A percentile compares a stretch with the other conserved stretches of the same genome.
Conservation (phyloP, 2,888 invertebrate species). For the Phragmatobia fuliginosa region DNA sequence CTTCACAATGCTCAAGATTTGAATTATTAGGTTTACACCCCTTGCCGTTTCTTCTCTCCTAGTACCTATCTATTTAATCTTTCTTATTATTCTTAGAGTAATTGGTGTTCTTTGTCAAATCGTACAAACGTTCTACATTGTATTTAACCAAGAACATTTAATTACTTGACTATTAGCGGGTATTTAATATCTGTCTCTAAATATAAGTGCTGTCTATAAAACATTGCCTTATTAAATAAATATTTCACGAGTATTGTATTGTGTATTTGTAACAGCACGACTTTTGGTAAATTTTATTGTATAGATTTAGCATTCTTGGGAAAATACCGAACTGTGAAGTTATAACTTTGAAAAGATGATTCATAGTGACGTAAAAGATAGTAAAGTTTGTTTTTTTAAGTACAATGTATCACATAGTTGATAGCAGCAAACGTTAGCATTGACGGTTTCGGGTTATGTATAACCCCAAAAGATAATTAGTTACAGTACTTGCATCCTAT, state of each 20-base stretch:
- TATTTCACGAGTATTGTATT: conserved; percentile 63
- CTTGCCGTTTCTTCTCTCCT: conserved; percentile 55
- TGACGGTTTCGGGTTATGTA: background rate
- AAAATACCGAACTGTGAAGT: conserved; percentile 30
- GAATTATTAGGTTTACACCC: conserved; percentile 56
- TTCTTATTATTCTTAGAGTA: conserved; percentile 31
- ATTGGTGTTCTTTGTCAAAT: conserved; percentile 36
- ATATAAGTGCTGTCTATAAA: conserved; percentile 75
- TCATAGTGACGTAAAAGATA: background rate
- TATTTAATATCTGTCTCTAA: conserved; percentile 54
- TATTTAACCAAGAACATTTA: conserved; percentile 30
- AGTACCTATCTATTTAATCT: conserved; percentile 48
- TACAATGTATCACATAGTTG: background rate
- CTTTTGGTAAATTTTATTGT: conserved; percentile 57
- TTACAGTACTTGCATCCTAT: too few species aligned
- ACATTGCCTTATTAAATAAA: conserved; percentile 78
- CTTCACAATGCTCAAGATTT: conserved; percentile 74
- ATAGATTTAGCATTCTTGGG: conserved; percentile 35
- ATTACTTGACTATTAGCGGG: conserved; percentile 48
- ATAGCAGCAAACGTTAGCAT: background rate
- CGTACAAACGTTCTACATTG: background rate
- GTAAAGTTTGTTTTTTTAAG: background rate
- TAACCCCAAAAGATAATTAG: background rate
- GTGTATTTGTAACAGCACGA: conserved; percentile 68
- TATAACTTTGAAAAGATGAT: background rate